phyloP scores from a whole-genome alignment of 1,140 invertebrate genomes.

The Leucophenga varia region DNA sequence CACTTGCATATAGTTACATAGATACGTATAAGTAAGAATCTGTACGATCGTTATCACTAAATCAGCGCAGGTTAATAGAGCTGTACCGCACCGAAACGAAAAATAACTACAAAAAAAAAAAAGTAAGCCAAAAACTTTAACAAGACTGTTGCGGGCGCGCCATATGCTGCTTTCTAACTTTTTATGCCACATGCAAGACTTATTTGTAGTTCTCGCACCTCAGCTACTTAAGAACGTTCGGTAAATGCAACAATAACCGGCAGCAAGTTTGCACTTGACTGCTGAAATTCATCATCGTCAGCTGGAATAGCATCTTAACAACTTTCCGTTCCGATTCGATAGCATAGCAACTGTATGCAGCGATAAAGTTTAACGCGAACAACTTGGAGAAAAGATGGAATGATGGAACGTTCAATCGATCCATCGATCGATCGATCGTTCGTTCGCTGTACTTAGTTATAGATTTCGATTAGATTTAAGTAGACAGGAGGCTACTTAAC shows the following conservation, averaged over 20 bases:
- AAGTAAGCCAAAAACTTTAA: slow-evolving; percentile 10
- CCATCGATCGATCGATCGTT: background rate
- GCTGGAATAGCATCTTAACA: no score
- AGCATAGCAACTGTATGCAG: no score
- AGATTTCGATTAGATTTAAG: slow-evolving; percentile 48
- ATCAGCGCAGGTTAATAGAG: slow-evolving; percentile 49
- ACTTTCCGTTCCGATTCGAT: no score
- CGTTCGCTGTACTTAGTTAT: slow-evolving; percentile 24
- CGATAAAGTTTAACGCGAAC: slow-evolving; percentile 30
- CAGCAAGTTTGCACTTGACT: no score
- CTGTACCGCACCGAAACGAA: slow-evolving; percentile 22
- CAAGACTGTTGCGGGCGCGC: slow-evolving; percentile 15
- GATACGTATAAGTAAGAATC: no score
- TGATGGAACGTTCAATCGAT: slow-evolving; percentile 10
- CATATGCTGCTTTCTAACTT: slow-evolving; percentile 9
- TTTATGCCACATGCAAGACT: slow-evolving; percentile 27
- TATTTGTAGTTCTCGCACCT: slow-evolving; percentile 49
- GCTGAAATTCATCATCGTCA: no score
- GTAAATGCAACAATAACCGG: background rate
- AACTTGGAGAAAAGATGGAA: slow-evolving; percentile 6
- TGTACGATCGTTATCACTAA: slow-evolving; percentile 52
- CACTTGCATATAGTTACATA: background rate
- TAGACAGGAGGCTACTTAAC: slow-evolving; percentile 50
- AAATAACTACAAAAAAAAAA: background rate
- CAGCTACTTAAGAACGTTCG: slow-evolving; percentile 26